Evolutionary conservation across 2,888 invertebrate genomes (phyloP), one percentile per base, ranked within the genome.

Genomic region (Scaptomyza tumidula): DNA sequence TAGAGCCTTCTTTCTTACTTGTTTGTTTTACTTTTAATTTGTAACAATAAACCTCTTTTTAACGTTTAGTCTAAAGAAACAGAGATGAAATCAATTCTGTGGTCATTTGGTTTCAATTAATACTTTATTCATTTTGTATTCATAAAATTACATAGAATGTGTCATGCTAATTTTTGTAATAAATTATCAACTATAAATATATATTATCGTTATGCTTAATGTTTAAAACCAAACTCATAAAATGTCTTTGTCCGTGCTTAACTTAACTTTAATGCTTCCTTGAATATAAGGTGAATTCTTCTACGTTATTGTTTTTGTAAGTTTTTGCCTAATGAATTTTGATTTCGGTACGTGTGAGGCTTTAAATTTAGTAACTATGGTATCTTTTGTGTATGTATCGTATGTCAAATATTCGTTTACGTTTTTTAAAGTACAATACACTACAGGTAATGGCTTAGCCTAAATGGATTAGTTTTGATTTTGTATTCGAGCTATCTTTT

Each of bases 91-190:
- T 10, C 16, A 41, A 41, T 9, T 9, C 9, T 14, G 14, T 4
- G 16, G 1, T 10, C 10, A 3, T 16, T 76, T 88, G 87, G 84
- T 84, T 72, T 85, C 71, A 74, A 74, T 80, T 83, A 85, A 78
- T 86, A 84, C 81, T 80, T 86, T 85, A 86, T 79, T 87, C 63
- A 76, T 39, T 78, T 80, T 56, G 70, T 68, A 71, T 81, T 64
- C 62, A 74, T 87, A 59, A 68, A 78, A 73, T 75, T 82, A 80
- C 71, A 79, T 71, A 62, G 68, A 84, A 73, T 75, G 75, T 60
- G 46, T 68, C 37, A 63, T 71, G 69, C 62, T 75, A 69, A 65
- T 39, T 62, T 69, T 62, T 69, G 59, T 63, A 64, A 64, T 56
- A 71, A 41, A 54, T 63, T 53, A 50, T 59, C 63, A 72, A 64